Evolutionary conservation across 2,888 invertebrate species (phyloP).

Genomic region (Carcina quercana): DNA sequence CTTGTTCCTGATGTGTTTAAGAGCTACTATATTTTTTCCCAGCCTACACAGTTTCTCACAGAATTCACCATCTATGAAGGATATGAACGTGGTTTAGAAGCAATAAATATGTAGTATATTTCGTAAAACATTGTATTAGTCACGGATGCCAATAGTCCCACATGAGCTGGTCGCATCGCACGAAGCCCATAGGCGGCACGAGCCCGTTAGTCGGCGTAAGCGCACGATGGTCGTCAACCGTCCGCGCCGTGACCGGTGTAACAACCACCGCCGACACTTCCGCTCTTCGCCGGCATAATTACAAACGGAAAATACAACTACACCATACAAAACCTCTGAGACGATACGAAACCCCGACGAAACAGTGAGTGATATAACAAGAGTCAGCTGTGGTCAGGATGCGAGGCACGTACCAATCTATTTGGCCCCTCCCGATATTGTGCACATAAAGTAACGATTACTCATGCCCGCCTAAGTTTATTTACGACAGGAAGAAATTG

Average conservation of each 20-base stretch:
- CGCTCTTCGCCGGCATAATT: constrained; percentile 59
- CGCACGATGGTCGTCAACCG: constrained; percentile 51
- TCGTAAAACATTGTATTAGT: too few relatives aligned
- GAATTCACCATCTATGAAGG: too few relatives aligned
- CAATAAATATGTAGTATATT: too few relatives aligned
- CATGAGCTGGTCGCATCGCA: constrained; percentile 52
- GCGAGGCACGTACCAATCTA: constrained; percentile 63
- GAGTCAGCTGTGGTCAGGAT: constrained; percentile 29
- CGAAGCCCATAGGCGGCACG: constrained; percentile 45
- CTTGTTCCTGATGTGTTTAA: too few relatives aligned
- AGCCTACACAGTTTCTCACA: too few relatives aligned
- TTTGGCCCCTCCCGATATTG: constrained; percentile 62
- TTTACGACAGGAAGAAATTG: constrained; percentile 72
- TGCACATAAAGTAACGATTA: constrained; percentile 67
- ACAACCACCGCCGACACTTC: constrained; percentile 59
- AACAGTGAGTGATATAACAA: constrained; percentile 27
- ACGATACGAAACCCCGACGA: constrained; percentile 56
- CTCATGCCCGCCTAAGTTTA: constrained; percentile 63
- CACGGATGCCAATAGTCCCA: constrained; percentile 30
- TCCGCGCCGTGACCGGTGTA: constrained; percentile 56
- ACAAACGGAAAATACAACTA: constrained; percentile 67
- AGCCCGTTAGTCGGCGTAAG: constrained; percentile 50
- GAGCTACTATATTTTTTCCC: too few relatives aligned
- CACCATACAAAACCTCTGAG: constrained; percentile 48
- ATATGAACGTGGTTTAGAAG: too few relatives aligned